Evolutionary conservation across 2,113 vertebrate genomes (phyloP), one percentile per base, ranked within the genome.

Genomic region (Spea bombifrons): DNA sequence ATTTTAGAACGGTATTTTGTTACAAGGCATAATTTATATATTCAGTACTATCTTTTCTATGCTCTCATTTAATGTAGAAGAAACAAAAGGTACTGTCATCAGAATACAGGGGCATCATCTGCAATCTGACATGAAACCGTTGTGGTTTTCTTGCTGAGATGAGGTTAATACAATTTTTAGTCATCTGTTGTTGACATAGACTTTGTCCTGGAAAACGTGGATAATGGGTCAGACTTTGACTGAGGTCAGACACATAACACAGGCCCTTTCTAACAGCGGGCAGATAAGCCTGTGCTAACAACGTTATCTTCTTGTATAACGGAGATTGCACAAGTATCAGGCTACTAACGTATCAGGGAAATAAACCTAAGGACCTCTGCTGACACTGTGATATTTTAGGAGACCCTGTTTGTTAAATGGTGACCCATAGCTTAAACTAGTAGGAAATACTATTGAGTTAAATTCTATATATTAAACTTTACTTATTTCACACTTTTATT

Each of bases 181-280:
- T 30, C 30, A 30, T 30, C 10, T 53, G 63, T 4, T n/a, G 16
- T 57, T 7, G 2, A 7, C 13, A 55, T 67, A 12, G 0, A 0
- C 3, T 15, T 15, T 9, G 30, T 0, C 8, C 43, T 0, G 82
- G 5, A 61, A n/a, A 46, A 13, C 45, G 45, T 9, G 67, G 66
- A 44, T 50, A 44, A 49, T n/a, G 8, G 67, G n/a, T 8, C 5
- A 78, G 75, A 78, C 75, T 78, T 78, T 78, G 68, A 70, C 61
- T 63, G 57, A 72, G 76, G 52, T 17, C 10, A 55, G 17, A 10
- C 45, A 65, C 45, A 71, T 47, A 64, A 43, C 64, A 46, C 74
- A 48, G 46, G 30, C 53, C 55, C 68, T 13, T 69, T 71, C 17
- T 65, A 50, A 46, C 43, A 5, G 5, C 43, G 8, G 2, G 4